Percentiles rank a stretch among this genome's conserved stretches.
These are phyloP conservation scores for Odontamblyopus rebecca DNA, from an alignment of 2,797 vertebrate genomes.

Conservation along the genomic window DNA sequence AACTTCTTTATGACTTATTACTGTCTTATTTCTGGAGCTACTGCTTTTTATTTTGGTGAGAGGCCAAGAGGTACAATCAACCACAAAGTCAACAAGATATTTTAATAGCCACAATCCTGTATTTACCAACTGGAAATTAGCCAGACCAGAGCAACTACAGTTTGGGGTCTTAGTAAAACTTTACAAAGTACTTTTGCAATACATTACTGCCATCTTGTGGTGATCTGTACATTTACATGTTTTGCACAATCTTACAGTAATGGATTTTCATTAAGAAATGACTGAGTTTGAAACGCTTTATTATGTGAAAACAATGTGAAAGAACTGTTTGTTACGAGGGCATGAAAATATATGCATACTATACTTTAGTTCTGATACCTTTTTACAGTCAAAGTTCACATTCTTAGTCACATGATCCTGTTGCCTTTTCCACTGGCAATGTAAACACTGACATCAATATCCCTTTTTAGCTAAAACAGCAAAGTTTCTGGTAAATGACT, in stretches of 20 bases:
- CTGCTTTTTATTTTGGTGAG: constrained; percentile 28
- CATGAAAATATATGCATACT: neutral
- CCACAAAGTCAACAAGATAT: constrained; percentile 43
- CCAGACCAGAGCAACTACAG: constrained; percentile 19
- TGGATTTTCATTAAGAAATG: neutral
- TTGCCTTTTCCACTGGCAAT: constrained; percentile 4
- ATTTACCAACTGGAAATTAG: constrained; percentile 37
- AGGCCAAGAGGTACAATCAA: constrained; percentile 40
- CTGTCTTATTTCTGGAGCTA: constrained; percentile 11
- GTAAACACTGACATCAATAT: neutral
- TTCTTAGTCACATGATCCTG: neutral
- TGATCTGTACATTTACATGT: neutral
- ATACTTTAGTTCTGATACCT: neutral
- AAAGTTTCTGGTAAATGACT: neutral
- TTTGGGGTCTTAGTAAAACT: constrained; percentile 11
- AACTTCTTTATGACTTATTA: constrained; percentile 14
- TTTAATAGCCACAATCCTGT: constrained; percentile 36
- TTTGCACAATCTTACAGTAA: neutral
- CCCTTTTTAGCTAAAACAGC: neutral
- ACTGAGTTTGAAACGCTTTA: neutral
- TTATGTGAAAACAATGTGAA: neutral
- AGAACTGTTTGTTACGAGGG: neutral
- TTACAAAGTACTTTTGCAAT: constrained; percentile 20
- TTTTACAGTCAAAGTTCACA: neutral
- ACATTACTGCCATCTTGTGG: constrained; percentile 66